phyloP scores from a whole-genome alignment of 2,888 invertebrate genomes.

The Actias luna region DNA sequence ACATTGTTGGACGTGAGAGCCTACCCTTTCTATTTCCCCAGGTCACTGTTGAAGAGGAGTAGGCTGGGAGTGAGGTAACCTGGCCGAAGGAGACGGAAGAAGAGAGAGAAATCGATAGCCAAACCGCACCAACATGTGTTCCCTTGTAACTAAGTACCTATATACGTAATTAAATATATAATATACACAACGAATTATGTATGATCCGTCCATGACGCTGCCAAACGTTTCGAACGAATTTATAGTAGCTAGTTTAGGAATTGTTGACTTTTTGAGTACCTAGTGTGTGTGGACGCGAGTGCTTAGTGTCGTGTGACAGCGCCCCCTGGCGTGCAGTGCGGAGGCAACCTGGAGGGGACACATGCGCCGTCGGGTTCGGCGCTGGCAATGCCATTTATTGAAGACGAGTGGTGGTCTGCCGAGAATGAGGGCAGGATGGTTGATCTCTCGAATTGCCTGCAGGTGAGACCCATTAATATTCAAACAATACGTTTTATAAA shows the following conservation, averaged over 20 bases:
- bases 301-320: conserved; percentile 50
- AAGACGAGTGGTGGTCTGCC: conserved; percentile 97
- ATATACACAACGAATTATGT: conserved; percentile 73
- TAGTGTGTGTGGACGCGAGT: conserved; percentile 57
- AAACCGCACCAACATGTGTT: conserved; percentile 65
- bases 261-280: conserved; percentile 48
- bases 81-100: conserved; percentile 44
- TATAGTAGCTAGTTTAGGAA: conserved; percentile 65
- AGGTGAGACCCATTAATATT: conserved; percentile 64
- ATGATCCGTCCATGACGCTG: conserved; percentile 77
- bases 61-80: conserved; percentile 76
- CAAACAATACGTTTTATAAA: neutral
- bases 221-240: conserved; percentile 78
- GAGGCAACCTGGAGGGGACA: conserved; percentile 84
- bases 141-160: conserved; percentile 63
- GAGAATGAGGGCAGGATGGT: conserved; percentile 97
- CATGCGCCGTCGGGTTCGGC: conserved; percentile 84
- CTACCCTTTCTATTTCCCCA: conserved; percentile 65
- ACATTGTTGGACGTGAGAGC: conserved; percentile 71
- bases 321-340: conserved; percentile 66
- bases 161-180: conserved; percentile 45
- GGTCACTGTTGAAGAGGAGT: conserved; percentile 77
- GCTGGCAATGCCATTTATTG: conserved; percentile 97
- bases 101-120: conserved; percentile 27
- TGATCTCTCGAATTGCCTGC: conserved; percentile 93